Percentiles rank a stretch among this genome's conserved stretches.
Evolutionary conservation across 2,888 invertebrate species (phyloP).

Genomic region (Drosophila stalkeri): DNA sequence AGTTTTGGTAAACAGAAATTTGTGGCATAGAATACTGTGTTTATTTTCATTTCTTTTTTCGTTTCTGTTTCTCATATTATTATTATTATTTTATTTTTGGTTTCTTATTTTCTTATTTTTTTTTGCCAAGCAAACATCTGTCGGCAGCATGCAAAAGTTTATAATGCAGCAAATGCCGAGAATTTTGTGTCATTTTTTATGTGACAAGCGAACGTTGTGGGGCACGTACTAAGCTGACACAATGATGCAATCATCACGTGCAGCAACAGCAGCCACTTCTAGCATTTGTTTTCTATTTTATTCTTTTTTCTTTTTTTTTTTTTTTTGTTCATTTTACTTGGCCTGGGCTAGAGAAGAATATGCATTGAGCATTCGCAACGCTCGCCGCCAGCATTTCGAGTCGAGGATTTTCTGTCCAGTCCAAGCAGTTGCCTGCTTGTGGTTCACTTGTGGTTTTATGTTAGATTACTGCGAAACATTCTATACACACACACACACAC

Average conservation of each 20-base stretch:
- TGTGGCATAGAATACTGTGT: conserved; percentile 20
- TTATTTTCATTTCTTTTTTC: neutral
- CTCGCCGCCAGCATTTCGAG: conserved; percentile 66
- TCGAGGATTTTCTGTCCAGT: conserved; percentile 67
- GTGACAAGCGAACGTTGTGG: conserved; percentile 68
- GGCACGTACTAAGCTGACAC: conserved; percentile 84
- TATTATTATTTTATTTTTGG: conserved; percentile 5
- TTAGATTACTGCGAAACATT: conserved; percentile 59
- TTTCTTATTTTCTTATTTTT: neutral
- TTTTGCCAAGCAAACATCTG: conserved; percentile 54
- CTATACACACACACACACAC: conserved; percentile 1
- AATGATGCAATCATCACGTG: conserved; percentile 84
- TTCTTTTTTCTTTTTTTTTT: conserved; percentile 5
- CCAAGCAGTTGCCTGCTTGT: conserved; percentile 37
- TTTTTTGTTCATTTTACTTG: conserved; percentile 4
- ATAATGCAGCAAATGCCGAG: conserved; percentile 67
- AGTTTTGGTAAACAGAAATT: conserved; percentile 43
- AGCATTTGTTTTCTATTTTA: conserved; percentile 46
- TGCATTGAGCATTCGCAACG: conserved; percentile 59
- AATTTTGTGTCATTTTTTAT: conserved; percentile 78
- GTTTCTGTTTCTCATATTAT: neutral
- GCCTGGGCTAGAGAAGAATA: conserved; percentile 43
- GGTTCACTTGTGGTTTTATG: conserved; percentile 50
- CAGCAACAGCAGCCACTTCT: conserved; percentile 52
- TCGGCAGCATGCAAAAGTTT: conserved; percentile 63